Evolutionary conservation across 2,113 vertebrate species (phyloP).

Genomic region (Megaleporinus macrocephalus): DNA sequence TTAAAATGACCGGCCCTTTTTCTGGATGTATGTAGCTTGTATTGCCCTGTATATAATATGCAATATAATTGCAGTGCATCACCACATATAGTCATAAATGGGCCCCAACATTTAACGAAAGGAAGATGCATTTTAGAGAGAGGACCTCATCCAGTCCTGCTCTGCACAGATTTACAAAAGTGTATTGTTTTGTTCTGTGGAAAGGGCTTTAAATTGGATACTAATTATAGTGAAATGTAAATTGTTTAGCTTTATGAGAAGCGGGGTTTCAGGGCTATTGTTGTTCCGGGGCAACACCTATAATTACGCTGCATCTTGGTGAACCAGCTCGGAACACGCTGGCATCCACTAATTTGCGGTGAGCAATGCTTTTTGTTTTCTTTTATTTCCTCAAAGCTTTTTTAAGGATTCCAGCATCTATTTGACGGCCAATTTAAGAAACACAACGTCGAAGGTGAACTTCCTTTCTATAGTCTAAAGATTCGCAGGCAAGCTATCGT

Average conservation of each 20-base stretch:
- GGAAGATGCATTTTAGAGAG: conserved; percentile 10
- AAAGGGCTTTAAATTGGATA: conserved; percentile 37
- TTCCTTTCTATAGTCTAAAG: background rate
- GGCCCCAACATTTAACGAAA: conserved; percentile 36
- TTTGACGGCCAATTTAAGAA: background rate
- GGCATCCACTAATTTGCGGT: conserved; percentile 49
- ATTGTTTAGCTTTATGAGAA: conserved; percentile 46
- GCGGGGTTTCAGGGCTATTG: conserved; percentile 47
- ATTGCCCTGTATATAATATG: conserved; percentile 10
- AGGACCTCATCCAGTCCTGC: background rate
- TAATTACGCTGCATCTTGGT: conserved; percentile 48
- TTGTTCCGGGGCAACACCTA: conserved; percentile 45
- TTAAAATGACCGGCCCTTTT: conserved; percentile 22
- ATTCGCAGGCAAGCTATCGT: background rate
- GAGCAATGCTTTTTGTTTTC: conserved; percentile 17
- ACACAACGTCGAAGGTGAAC: background rate
- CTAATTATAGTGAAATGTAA: conserved; percentile 57
- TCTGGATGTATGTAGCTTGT: conserved; percentile 1
- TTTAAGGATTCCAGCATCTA: background rate
- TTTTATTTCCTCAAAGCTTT: conserved; percentile 26
- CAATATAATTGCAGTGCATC: conserved; percentile 49
- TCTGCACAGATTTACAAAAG: conserved; percentile 39
- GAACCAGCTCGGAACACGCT: conserved; percentile 20
- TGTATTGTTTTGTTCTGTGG: conserved; percentile 47
- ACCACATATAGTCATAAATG: conserved; percentile 46